Percentiles rank a stretch among this genome's conserved stretches.
Evolutionary conservation across 2,888 invertebrate species (phyloP).

Genomic region (Drosophila affinis): DNA sequence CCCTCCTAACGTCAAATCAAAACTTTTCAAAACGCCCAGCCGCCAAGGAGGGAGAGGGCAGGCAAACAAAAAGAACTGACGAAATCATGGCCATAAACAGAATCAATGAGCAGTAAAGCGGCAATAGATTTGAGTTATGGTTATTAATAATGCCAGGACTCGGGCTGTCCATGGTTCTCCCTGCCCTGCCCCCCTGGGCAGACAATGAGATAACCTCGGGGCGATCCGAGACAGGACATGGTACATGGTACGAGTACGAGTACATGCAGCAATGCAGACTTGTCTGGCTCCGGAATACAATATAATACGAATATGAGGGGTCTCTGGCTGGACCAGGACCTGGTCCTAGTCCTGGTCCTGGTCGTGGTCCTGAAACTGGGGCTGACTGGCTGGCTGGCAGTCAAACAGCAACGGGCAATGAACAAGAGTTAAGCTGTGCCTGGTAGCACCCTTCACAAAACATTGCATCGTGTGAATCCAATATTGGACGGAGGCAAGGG

Average conservation of each 20-base stretch:
- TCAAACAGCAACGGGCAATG: slow-evolving; percentile 52
- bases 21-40: slow-evolving; percentile 41
- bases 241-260: slow-evolving; percentile 10
- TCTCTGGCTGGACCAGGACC: slow-evolving; percentile 34
- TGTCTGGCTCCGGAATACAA: slow-evolving; percentile 68
- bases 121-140: slow-evolving; percentile 81
- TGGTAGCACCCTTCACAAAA: slow-evolving; percentile 37
- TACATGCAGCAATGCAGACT: slow-evolving; percentile 73
- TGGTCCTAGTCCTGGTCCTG: slow-evolving; percentile 9
- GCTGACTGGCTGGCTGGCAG: slow-evolving; percentile 34
- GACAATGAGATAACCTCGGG: slow-evolving; percentile 31
- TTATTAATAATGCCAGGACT: slow-evolving; percentile 74
- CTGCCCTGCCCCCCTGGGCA: slow-evolving; percentile 11
- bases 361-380: not conserved
- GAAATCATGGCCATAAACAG: slow-evolving; percentile 58
- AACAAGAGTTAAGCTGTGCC: slow-evolving; percentile 51
- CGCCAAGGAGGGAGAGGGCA: not conserved
- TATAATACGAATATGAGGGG: slow-evolving; percentile 57
- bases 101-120: slow-evolving; percentile 77
- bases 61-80: slow-evolving; percentile 39
- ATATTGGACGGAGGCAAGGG: slow-evolving; percentile 54
- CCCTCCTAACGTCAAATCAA: slow-evolving; percentile 43
- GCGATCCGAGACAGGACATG: slow-evolving; percentile 21
- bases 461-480: slow-evolving; percentile 71
- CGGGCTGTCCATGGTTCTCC: not conserved